Evolutionary conservation across 2,797 vertebrate genomes (phyloP), one percentile per base, ranked within the genome.

Genomic region (Lacerta viridis): DNA sequence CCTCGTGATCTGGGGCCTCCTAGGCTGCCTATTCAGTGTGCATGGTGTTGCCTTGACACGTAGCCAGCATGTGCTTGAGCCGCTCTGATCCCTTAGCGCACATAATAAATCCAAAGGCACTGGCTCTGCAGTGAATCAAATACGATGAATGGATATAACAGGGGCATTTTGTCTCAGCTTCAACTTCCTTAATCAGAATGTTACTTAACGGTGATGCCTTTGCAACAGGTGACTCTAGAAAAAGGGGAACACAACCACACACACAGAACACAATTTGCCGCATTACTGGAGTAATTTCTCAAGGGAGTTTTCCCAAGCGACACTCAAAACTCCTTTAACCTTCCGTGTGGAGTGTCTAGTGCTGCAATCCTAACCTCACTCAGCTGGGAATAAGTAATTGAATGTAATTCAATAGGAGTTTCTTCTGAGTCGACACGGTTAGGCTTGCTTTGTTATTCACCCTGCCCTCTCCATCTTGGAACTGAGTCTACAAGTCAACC

Each of bases 171-270:
- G 36, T 6, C 43, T 83, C 83, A 25, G 36, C 10, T 61, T 61
- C 7, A 1, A 41, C 68, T 80, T 69, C 80, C 15, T 9, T 0
- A 0, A 18, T 0, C 0, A n/a, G 39, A 33, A 1, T 0, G 0
- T 23, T 75, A 59, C 43, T 4, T 55, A 59, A 76, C 23, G 2
- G 72, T 39, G 33, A 74, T 74, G 72, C 36, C 72, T 74, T 74
- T 64, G 61, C 61, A 64, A 23, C 17, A 64, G 61, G 61, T 64
- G 61, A 23, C 61, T 64, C 61, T 23, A 64, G 61, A 64, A 18
- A 64, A 23, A n/a, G 55, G 43, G 5, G 11, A 18, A 36, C 61
- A 39, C 79, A 39, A 17, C 20, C 25, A 74, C 7, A 41, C 11
- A 17, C 27, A 61, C 9, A 33, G 1, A 17, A 2, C 3, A 55